A percentile compares a stretch with the other conserved stretches of the same genome.
These are phyloP conservation scores for Coracopsis vasa DNA, from an alignment of 2,113 vertebrate genomes.

Conservation along the genomic window DNA sequence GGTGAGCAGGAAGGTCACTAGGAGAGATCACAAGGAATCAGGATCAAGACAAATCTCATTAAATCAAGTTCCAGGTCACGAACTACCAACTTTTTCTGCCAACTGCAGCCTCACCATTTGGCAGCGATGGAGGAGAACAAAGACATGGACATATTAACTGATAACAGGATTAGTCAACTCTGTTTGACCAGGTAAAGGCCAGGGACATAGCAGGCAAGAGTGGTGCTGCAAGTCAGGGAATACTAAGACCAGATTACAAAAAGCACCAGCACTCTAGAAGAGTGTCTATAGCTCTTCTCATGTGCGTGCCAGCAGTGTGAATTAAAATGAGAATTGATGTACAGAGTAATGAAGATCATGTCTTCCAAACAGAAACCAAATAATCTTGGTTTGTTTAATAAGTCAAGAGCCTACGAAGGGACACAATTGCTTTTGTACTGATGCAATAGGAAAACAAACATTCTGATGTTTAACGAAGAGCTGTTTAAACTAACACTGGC, in stretches of 20 bases:
- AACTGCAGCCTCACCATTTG: neutral
- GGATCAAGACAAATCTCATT: neutral
- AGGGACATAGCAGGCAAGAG: neutral
- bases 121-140: neutral
- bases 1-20: neutral
- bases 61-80: neutral
- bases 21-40: neutral
- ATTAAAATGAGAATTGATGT: neutral
- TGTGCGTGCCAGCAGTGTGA: neutral
- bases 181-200: neutral
- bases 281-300: neutral
- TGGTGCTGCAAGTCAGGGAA: neutral
- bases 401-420: neutral
- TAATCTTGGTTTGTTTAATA: constrained; percentile 14
- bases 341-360: neutral
- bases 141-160: neutral
- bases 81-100: neutral
- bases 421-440: constrained; percentile 31
- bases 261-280: neutral
- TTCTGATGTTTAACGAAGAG: neutral
- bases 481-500: constrained; percentile 6
- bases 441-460: constrained; percentile 52
- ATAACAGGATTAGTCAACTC: neutral
- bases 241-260: neutral
- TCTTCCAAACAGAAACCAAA: neutral